These are phyloP conservation scores for Oenanthe oenanthe DNA, from an alignment of 2,113 vertebrate genomes.

Conservation along the genomic window DNA sequence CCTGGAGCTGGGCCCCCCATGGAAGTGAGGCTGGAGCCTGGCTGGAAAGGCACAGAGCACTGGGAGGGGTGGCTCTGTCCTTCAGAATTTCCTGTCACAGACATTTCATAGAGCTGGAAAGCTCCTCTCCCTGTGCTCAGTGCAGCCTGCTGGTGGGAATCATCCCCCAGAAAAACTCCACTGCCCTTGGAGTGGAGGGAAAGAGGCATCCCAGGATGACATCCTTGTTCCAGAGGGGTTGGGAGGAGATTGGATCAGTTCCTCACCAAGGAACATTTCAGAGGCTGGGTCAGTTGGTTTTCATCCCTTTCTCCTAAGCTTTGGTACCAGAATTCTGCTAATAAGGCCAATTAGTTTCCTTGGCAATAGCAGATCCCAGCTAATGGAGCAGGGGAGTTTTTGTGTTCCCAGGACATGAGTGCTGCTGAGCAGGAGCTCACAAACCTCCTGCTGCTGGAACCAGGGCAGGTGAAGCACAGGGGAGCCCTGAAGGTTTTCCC, in stretches of 20 bases:
- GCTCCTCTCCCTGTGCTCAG: background rate
- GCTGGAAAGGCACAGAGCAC: background rate
- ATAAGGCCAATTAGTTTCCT: background rate
- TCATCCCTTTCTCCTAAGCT: background rate
- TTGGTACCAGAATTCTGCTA: background rate
- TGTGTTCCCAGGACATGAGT: background rate
- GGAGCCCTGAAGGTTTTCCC: fast-evolving
- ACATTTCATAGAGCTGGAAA: background rate
- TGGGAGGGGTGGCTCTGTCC: background rate
- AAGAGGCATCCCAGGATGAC: background rate
- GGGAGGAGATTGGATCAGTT: background rate
- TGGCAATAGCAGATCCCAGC: background rate
- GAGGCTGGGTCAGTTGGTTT: background rate
- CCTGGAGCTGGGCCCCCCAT: background rate
- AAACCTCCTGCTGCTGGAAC: background rate
- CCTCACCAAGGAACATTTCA: background rate
- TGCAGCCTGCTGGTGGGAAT: background rate
- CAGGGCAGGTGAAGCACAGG: background rate
- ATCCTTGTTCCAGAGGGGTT: background rate
- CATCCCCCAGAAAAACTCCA: background rate
- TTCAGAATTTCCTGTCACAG: background rate
- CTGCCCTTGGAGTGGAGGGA: background rate
- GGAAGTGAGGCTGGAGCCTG: background rate
- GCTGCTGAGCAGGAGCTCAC: background rate
- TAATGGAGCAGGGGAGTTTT: background rate